These are phyloP conservation scores for Balaenoptera acutorostrata DNA, from an alignment of 2,113 vertebrate species.

Conservation along the genomic window DNA sequence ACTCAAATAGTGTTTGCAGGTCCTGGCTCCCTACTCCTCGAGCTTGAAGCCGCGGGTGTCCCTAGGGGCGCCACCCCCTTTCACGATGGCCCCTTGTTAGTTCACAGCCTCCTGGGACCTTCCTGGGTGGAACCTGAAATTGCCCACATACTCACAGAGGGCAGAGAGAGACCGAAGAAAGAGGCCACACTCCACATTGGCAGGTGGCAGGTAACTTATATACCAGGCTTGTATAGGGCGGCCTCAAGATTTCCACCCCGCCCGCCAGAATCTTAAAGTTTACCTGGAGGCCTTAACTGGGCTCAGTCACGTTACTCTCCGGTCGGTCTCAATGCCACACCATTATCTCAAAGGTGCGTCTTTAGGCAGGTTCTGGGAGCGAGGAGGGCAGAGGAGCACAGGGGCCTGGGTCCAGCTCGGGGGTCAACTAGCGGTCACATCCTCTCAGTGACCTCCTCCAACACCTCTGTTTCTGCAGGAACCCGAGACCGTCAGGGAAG, in stretches of 20 bases:
- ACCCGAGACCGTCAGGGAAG: conserved; percentile 84
- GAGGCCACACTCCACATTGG: not conserved
- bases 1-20: not conserved
- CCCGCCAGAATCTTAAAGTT: not conserved
- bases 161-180: not conserved
- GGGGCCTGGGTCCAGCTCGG: no score
- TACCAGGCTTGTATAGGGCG: not conserved
- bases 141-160: no score
- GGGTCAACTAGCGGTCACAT: no score
- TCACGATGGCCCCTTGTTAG: not conserved
- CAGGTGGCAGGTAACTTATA: not conserved
- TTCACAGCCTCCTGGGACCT: not conserved
- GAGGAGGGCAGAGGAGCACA: no score
- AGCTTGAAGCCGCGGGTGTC: not conserved
- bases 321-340: not conserved
- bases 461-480: conserved; percentile 74
- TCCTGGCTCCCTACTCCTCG: not conserved
- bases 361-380: not conserved
- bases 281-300: not conserved
- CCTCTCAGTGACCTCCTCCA: no score
- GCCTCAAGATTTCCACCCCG: no score
- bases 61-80: not conserved
- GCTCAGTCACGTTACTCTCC: not conserved
- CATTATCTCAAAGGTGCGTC: not conserved
- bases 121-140: not conserved